These are phyloP conservation scores for Cololabis saira DNA, from an alignment of 2,113 vertebrate genomes.

Conservation along the genomic window DNA sequence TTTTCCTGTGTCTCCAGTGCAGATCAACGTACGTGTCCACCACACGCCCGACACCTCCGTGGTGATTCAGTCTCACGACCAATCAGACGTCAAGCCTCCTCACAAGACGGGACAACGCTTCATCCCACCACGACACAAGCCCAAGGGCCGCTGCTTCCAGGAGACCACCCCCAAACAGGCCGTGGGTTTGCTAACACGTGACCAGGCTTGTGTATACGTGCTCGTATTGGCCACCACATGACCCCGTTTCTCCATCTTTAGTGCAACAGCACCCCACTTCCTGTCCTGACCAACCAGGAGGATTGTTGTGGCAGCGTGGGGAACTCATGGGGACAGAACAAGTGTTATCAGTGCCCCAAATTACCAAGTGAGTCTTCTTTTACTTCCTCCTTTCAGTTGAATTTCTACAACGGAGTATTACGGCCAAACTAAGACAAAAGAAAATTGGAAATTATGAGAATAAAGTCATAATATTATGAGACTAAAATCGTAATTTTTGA, in stretches of 20 bases:
- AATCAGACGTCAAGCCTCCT: slow-evolving; percentile 77
- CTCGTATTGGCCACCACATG: no score
- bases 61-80: slow-evolving; percentile 87
- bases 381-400: neutral
- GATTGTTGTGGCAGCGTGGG: slow-evolving; percentile 93
- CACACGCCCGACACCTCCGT: slow-evolving; percentile 88
- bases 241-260: slow-evolving; percentile 40
- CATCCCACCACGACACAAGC: slow-evolving; percentile 84
- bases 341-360: slow-evolving; percentile 92
- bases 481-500: no score
- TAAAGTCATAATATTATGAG: no score
- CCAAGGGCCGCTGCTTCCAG: slow-evolving; percentile 93
- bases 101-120: slow-evolving; percentile 76
- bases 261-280: slow-evolving; percentile 92
- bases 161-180: slow-evolving; percentile 92
- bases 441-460: no score
- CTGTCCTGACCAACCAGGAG: slow-evolving; percentile 92
- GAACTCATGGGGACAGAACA: slow-evolving; percentile 92
- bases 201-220: no score
- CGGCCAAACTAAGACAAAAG: no score
- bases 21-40: slow-evolving; percentile 89
- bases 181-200: slow-evolving; percentile 74
- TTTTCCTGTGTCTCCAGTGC: slow-evolving; percentile 77
- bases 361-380: slow-evolving; percentile 85
- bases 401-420: no score